Evolutionary conservation across 2,888 invertebrate genomes (phyloP).

Genomic region (Diarsia rubi): DNA sequence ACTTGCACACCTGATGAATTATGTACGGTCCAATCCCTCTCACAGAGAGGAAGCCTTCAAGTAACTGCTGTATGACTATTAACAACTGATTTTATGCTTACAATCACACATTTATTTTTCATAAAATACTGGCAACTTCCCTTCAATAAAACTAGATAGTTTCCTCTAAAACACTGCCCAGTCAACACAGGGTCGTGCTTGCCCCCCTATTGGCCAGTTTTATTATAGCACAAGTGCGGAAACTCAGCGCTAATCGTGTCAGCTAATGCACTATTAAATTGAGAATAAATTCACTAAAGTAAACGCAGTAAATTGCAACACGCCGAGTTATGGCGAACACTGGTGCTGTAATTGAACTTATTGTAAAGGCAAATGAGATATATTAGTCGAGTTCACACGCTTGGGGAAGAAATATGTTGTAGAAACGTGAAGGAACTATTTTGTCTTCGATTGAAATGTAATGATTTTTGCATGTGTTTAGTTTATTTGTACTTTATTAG

Average conservation of each 20-base stretch:
- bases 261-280: conserved; percentile 55
- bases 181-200: conserved; percentile 18
- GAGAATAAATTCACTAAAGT: conserved; percentile 52
- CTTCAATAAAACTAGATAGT: neutral
- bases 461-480: neutral
- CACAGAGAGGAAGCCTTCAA: neutral
- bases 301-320: conserved; percentile 18
- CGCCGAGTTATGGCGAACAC: conserved; percentile 35
- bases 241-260: conserved; percentile 39
- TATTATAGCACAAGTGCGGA: conserved; percentile 43
- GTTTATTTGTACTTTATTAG: neutral
- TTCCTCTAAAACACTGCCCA: conserved; percentile 3
- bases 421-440: neutral
- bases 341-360: conserved; percentile 45
- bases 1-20: neutral
- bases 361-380: conserved; percentile 42
- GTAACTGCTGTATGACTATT: neutral
- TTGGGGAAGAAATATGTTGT: neutral
- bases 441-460: conserved; percentile 3
- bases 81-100: neutral
- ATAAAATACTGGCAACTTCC: conserved; percentile 6
- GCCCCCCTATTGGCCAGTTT: conserved; percentile 4
- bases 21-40: neutral
- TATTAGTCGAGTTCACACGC: conserved; percentile 41
- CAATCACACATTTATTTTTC: conserved; percentile 7